Evolutionary conservation across 2,797 vertebrate genomes (phyloP).

Genomic region (Emys orbicularis): DNA sequence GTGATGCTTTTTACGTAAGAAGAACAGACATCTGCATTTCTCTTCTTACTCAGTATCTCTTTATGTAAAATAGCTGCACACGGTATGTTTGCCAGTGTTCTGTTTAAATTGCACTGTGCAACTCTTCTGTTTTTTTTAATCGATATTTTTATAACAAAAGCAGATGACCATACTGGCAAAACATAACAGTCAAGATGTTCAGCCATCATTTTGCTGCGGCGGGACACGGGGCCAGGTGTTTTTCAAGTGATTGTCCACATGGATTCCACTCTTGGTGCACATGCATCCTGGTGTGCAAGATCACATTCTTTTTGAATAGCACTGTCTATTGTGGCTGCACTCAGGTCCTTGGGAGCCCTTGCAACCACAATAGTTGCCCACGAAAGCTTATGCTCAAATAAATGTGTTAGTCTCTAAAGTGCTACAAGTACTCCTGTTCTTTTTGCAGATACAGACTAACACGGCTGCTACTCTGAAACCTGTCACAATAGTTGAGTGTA

Average conservation of each 20-base stretch:
- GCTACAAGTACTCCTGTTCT: no score
- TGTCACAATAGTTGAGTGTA: not conserved
- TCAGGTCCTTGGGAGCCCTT: not conserved
- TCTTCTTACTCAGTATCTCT: not conserved
- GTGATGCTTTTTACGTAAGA: not conserved
- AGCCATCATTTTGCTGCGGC: not conserved
- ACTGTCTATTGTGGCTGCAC: not conserved
- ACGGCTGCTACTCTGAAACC: no score
- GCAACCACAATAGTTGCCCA: not conserved
- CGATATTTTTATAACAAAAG: not conserved
- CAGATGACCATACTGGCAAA: not conserved
- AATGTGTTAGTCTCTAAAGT: no score
- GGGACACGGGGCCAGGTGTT: not conserved
- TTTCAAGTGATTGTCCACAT: not conserved
- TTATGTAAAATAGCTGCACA: not conserved
- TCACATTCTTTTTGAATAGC: not conserved
- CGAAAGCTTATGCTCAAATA: no score
- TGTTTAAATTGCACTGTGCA: not conserved
- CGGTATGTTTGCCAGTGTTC: not conserved
- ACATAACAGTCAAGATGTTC: not conserved
- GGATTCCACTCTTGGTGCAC: not conserved
- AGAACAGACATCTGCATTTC: not conserved
- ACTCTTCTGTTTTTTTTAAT: not conserved
- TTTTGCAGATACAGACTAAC: no score
- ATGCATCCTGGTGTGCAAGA: not conserved